Percentiles rank a stretch among this genome's conserved stretches.
phyloP scores from a whole-genome alignment of 92 coral and sea anemone genomes.

The Actinostola sp. region DNA sequence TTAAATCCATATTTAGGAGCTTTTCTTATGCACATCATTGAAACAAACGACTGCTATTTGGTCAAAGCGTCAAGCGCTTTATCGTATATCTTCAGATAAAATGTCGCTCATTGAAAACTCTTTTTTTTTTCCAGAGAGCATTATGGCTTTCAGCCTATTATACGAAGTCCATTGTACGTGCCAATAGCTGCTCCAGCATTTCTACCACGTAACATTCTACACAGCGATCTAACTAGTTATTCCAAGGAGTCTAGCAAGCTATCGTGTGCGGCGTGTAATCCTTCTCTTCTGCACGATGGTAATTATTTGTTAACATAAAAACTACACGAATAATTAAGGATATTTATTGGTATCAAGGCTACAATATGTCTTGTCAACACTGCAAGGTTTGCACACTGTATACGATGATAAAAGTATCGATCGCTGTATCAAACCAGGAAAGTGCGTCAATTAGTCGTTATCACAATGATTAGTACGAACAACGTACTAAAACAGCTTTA shows the following conservation, averaged over 20 bases:
- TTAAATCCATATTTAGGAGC: too few species aligned
- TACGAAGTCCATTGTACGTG: conserved; percentile 28
- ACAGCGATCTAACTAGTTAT: conserved; percentile 4
- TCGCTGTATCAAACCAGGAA: background rate
- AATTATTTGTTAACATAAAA: background rate
- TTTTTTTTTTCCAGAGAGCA: conserved; percentile 6
- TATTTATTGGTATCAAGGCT: too few species aligned
- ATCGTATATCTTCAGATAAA: too few species aligned
- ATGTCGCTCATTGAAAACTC: background rate
- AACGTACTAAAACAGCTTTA: background rate
- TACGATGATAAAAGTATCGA: too few species aligned
- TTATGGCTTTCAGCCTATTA: conserved; percentile 22
- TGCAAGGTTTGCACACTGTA: too few species aligned
- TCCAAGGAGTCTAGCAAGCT: conserved; percentile 8
- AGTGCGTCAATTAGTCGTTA: background rate
- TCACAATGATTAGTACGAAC: background rate
- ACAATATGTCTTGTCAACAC: too few species aligned
- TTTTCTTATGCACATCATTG: too few species aligned
- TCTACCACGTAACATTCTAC: conserved; percentile 13
- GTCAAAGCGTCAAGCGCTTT: too few species aligned
- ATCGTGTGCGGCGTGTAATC: conserved; percentile 26
- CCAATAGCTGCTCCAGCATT: conserved; percentile 34
- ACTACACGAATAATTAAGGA: background rate
- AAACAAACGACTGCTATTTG: too few species aligned
- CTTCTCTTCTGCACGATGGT: conserved; percentile 27